Evolutionary conservation across 1,140 invertebrate species (phyloP), one percentile per base, ranked within the genome.

Genomic region (Ceratitis capitata): DNA sequence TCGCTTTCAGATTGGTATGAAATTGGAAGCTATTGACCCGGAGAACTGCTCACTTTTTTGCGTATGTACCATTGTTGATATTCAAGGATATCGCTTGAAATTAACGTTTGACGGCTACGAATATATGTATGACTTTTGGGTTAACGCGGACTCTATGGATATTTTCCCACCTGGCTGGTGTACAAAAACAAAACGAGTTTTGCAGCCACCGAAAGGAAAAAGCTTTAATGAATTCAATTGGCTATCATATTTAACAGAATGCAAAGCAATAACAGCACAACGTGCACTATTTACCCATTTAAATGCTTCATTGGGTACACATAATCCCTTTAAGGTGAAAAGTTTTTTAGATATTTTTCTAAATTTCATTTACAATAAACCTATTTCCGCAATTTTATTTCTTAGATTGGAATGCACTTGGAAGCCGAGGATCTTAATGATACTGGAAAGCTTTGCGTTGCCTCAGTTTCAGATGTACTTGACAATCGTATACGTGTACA

Each of bases 81-180:
- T 97, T 69, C 94, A 95, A 87, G 96, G 96, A 32, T 96, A 96
- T 90, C 93, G 98, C 49, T 93, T 99, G 88, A 94, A 97, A 84
- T 92, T 99, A 6, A 97, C 98, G 92, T 98, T 99, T 92, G 98
- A 99, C 93, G 98, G 97, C 3, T 99, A 96, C 92, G 94, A 96
- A 0, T 96, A 96, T 86, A 95, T 95, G 89, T 97, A 97, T 91
- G 97, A 99, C 92, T 99, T 98, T 92, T 99, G 98, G 98, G 94
- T 96, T 14, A 98, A 98, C 92, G 96, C 96, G 0, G 96, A 99
- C 90, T 98, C 96, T 1, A 94, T 95, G 87, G 96, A 98, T 89
- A 97, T 99, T 51, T 99, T 99, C 92, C 97, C 97, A 9, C 94
- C 95, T 51, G 97, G 98, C n/a, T 99, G 97, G 96, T 98, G 97